These are phyloP conservation scores for Mastacembelus armatus DNA, from an alignment of 2,797 vertebrate species.

Conservation along the genomic window DNA sequence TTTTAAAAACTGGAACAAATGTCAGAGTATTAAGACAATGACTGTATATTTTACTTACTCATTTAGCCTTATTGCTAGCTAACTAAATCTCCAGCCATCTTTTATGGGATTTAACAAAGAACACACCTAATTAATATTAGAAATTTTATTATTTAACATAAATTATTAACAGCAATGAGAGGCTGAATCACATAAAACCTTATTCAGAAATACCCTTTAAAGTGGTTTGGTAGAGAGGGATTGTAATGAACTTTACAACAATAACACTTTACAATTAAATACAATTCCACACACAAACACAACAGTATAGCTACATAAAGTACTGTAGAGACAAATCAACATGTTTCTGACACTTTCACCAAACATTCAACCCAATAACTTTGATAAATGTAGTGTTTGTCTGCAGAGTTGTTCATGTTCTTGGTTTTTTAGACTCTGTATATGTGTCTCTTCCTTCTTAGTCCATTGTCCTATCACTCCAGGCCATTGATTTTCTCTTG, in stretches of 20 bases:
- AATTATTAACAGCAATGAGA: conserved; percentile 48
- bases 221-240: conserved; percentile 14
- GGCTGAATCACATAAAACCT: conserved; percentile 44
- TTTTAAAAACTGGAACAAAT: too few relatives aligned
- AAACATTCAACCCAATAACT: conserved; percentile 13
- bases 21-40: neutral
- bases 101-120: conserved; percentile 7
- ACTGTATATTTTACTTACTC: too few relatives aligned
- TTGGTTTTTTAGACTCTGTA: neutral
- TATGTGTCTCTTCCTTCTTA: conserved; percentile 50
- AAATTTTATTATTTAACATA: conserved; percentile 51
- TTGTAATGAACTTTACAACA: conserved; percentile 30
- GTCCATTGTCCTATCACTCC: conserved; percentile 93
- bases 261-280: conserved; percentile 42
- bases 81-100: too few relatives aligned
- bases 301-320: conserved; percentile 2
- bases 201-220: conserved; percentile 39
- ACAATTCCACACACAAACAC: conserved; percentile 32
- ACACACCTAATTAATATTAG: conserved; percentile 12
- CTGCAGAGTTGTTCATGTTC: conserved; percentile 1
- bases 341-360: neutral
- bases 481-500: conserved; percentile 97
- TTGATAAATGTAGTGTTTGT: conserved; percentile 1
- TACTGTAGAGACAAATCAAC: conserved; percentile 9
- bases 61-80: neutral